Conservation (phyloP, 2,888 invertebrate species). For the Coelinius sp. region DNA sequence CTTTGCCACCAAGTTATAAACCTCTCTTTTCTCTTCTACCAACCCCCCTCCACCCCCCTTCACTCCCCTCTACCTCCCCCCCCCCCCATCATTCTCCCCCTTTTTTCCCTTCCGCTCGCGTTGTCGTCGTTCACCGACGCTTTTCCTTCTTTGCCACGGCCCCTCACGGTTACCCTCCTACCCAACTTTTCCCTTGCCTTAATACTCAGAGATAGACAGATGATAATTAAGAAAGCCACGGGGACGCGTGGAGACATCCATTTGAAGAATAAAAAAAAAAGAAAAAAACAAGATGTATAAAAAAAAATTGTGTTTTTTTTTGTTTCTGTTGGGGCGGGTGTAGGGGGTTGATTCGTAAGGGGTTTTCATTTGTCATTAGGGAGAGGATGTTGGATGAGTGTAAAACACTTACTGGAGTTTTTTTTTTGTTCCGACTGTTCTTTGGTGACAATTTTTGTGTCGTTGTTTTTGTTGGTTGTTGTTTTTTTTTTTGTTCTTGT, state of each 20-base stretch:
- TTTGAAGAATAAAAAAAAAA: neutral
- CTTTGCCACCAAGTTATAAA: constrained; percentile 37
- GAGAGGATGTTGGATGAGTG: neutral
- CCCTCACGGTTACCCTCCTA: constrained; percentile 27
- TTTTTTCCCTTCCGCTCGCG: constrained; percentile 18
- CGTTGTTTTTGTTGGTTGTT: neutral
- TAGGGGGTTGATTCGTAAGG: neutral
- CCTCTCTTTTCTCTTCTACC: constrained; percentile 34
- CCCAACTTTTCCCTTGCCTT: constrained; percentile 39
- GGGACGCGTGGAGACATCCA: constrained; percentile 64
- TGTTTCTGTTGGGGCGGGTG: neutral
- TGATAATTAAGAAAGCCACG: constrained; percentile 70
- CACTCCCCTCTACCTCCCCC: constrained; percentile 36
- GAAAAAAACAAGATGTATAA: neutral
- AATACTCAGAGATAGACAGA: constrained; percentile 69
- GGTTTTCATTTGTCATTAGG: neutral
- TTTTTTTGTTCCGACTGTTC: neutral
- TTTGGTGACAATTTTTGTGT: neutral
- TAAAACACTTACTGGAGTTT: neutral
- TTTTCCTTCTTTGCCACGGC: constrained; percentile 35
- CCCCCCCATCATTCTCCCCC: constrained; percentile 43
- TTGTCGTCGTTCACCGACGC: constrained; percentile 27
- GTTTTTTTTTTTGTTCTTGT: neutral
- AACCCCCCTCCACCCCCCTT: constrained; percentile 27
- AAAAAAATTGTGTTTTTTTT: neutral